phyloP scores from a whole-genome alignment of 2,797 vertebrate species.

The Gallirallus australis region DNA sequence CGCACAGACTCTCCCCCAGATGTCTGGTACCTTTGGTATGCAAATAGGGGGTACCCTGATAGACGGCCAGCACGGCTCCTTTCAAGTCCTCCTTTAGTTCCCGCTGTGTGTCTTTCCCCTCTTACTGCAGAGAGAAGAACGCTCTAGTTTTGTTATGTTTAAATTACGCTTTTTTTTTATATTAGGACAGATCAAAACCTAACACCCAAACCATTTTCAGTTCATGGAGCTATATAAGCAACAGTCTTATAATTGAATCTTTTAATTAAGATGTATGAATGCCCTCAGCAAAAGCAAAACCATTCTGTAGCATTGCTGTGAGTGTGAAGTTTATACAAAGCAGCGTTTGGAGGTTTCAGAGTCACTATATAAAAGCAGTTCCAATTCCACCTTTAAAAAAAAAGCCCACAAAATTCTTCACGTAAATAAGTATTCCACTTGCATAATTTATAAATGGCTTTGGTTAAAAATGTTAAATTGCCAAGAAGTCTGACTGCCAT shows the following conservation, averaged over 20 bases:
- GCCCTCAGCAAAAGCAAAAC: background rate
- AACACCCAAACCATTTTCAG: background rate
- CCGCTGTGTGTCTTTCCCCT: conserved; percentile 61
- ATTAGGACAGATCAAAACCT: conserved; percentile 26
- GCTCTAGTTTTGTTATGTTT: conserved; percentile 59
- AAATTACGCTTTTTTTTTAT: conserved; percentile 43
- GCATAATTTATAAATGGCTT: conserved; percentile 68
- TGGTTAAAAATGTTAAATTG: conserved; percentile 61
- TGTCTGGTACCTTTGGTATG: conserved; percentile 70
- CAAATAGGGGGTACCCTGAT: conserved; percentile 48
- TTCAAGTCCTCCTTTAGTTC: conserved; percentile 57
- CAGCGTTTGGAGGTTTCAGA: conserved; percentile 5
- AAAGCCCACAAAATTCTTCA: conserved; percentile 17
- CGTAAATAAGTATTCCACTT: conserved; percentile 61
- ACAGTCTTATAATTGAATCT: background rate
- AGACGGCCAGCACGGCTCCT: conserved; percentile 31
- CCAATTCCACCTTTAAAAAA: conserved; percentile 26
- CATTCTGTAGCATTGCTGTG: background rate
- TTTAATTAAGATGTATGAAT: background rate
- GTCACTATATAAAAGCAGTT: conserved; percentile 17
- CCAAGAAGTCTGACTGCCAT: conserved; percentile 50
- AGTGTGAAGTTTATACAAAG: background rate
- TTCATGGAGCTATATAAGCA: background rate
- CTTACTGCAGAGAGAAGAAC: conserved; percentile 26
- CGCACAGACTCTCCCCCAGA: conserved; percentile 38